Conservation (phyloP, 1,140 invertebrate genomes). For the Lineus longissimus region DNA sequence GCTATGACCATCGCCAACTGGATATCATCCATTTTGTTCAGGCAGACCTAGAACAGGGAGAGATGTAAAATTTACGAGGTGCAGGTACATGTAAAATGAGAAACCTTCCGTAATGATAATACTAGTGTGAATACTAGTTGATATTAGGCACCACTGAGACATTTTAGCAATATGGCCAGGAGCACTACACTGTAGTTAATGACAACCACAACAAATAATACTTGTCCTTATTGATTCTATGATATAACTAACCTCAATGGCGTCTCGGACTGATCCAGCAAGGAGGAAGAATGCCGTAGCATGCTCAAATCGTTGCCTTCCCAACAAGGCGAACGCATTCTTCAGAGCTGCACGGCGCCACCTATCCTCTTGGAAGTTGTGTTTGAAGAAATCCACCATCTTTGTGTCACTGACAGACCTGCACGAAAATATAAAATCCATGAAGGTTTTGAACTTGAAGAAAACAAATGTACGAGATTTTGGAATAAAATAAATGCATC, state of each 20-base stretch:
- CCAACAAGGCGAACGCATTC: constrained; percentile 93
- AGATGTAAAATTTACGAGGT: not conserved
- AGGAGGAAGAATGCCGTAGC: constrained; percentile 81
- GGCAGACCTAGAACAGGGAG: constrained; percentile 63
- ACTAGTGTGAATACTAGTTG: not conserved
- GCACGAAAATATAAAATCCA: constrained; percentile 15
- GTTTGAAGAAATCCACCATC: constrained; percentile 92
- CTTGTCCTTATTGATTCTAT: not conserved
- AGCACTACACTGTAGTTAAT: too few relatives aligned
- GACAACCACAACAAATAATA: too few relatives aligned
- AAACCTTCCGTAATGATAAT: not conserved
- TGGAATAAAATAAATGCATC: not conserved
- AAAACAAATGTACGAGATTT: too few relatives aligned
- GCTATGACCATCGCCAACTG: constrained; percentile 94
- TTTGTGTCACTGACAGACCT: constrained; percentile 73
- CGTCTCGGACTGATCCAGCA: constrained; percentile 88
- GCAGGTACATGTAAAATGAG: not conserved
- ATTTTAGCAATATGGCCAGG: too few relatives aligned
- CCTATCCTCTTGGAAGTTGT: constrained; percentile 88
- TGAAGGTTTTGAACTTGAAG: too few relatives aligned
- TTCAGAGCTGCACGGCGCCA: constrained; percentile 96
- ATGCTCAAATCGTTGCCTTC: constrained; percentile 87
- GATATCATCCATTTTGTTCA: constrained; percentile 90
- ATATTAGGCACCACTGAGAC: too few relatives aligned
- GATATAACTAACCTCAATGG: constrained; percentile 71